These are phyloP conservation scores for Ahaetulla prasina DNA, from an alignment of 2,113 vertebrate species.

Conservation along the genomic window DNA sequence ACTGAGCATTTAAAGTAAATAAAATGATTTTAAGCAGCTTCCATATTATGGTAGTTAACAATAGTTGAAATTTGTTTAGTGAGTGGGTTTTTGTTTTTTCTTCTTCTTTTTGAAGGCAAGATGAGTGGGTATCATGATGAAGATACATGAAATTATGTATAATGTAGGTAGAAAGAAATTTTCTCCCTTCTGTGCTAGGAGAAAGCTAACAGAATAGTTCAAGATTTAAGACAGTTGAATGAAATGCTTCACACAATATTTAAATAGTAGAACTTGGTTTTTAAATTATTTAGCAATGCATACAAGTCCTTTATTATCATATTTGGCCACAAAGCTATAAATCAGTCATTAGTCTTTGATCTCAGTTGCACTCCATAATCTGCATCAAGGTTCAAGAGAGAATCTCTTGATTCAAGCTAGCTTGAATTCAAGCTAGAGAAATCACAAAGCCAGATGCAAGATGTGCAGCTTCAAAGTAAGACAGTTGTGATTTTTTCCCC, in stretches of 20 bases:
- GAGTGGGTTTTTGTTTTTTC: neutral
- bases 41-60: neutral
- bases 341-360: neutral
- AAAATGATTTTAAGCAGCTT: neutral
- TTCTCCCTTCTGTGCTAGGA: neutral
- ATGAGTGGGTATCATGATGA: neutral
- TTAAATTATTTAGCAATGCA: neutral
- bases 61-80: neutral
- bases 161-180: neutral
- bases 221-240: neutral
- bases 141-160: neutral
- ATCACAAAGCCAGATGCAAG: neutral
- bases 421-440: neutral
- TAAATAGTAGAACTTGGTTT: neutral
- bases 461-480: neutral
- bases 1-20: neutral
- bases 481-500: neutral
- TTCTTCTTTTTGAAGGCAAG: neutral
- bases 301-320: neutral
- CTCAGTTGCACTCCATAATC: neutral
- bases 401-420: too few species aligned
- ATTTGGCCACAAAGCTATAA: neutral
- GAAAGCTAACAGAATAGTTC: neutral
- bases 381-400: neutral
- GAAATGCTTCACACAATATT: neutral